Conservation (phyloP, 2,797 vertebrate species). For the Macrochelys suwanniensis region DNA sequence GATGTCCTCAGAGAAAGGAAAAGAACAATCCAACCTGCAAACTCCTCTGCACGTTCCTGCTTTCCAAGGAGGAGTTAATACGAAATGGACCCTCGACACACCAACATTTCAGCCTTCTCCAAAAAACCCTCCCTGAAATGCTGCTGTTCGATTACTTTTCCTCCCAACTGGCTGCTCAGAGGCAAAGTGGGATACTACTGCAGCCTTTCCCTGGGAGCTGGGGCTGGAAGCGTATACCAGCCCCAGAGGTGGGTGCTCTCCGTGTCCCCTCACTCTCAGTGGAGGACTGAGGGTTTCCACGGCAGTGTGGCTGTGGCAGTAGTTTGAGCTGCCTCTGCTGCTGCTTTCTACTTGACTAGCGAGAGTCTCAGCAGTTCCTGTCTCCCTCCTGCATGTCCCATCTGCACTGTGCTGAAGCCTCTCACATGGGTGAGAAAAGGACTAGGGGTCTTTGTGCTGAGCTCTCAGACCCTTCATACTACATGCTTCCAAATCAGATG, state of each 20-base stretch:
- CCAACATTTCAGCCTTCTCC: not conserved
- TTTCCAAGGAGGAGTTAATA: not conserved
- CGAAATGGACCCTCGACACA: not conserved
- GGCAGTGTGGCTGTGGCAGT: not conserved
- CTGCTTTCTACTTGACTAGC: not conserved
- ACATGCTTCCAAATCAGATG: fast-evolving
- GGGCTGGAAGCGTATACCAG: not conserved
- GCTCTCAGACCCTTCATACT: no score
- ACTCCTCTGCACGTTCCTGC: not conserved
- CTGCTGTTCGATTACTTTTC: not conserved
- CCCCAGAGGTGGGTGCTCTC: not conserved
- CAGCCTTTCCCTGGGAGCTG: not conserved
- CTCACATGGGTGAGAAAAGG: not conserved
- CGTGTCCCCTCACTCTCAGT: not conserved
- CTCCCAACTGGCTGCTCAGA: not conserved
- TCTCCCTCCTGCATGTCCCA: not conserved
- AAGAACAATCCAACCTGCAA: not conserved
- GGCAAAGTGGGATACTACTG: not conserved
- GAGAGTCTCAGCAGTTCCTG: not conserved
- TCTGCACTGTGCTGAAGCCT: not conserved
- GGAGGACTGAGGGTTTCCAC: not conserved
- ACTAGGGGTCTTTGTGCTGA: not conserved
- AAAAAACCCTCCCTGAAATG: not conserved
- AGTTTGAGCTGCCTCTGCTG: not conserved
- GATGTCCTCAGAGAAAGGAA: not conserved